Base-by-base conservation (phyloP, 2,888 invertebrate species). In the Baccha elongata region DNA sequence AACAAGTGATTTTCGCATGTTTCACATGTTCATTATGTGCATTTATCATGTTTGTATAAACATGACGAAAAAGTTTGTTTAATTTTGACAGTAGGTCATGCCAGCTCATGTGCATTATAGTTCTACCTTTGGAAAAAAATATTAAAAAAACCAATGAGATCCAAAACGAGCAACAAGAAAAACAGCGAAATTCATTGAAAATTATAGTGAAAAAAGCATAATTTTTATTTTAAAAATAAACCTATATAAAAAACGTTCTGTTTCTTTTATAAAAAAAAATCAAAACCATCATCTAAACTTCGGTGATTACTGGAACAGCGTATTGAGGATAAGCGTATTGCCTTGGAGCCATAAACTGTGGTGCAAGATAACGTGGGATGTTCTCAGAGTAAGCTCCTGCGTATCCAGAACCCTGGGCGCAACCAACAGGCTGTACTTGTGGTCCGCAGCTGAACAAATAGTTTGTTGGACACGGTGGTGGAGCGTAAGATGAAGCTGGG, bases 401-500 rank as follows among this genome's bases (percentile, higher is more conserved):
- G 40, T 86, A 86, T 64, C 87, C 88, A 26, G 29, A 32, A 8
- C 29, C 85, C 64, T 52, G 67, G 64, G 85, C 65, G 80, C 90
- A 89, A 69, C 88, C 87, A 52, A 89, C 89, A 75, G 89, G 88
- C 71, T 87, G 85, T 69, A 90, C 80, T 0, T 86, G 87, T 53
- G 89, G 90, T 67, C 88, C 87, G 79, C 89, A 90, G 79, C 89
- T 89, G 86, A 90, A 88, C 73, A 89, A 81, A 65, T 89, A 89
- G 81, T 87, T 89, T 73, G 86, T 88, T 37, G 89, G 87, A 75
- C 90, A 89, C n/a, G 88, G 87, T 50, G 87, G 87, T 1, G 88
- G 64, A 58, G 87, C 84, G 44, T 87, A 65, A 5, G 88, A 68
- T 13, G 80, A 52, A 21, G 85, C 64, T 69, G 40, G 69, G 0